These are phyloP conservation scores for Dexiosoma caninum DNA, from an alignment of 2,888 invertebrate species.

Conservation along the genomic window DNA sequence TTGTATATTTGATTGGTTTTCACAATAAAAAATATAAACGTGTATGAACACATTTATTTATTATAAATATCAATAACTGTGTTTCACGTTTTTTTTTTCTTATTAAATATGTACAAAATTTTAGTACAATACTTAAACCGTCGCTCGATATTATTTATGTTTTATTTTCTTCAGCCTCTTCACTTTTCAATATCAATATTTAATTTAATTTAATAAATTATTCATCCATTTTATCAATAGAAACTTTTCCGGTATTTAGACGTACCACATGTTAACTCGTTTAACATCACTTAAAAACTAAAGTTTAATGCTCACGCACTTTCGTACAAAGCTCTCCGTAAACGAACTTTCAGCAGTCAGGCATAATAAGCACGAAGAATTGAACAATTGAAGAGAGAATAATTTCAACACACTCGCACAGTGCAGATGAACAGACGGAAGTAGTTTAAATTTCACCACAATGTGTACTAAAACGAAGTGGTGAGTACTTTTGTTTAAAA, in stretches of 20 bases:
- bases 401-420: not conserved
- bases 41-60: too few relatives aligned
- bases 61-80: too few relatives aligned
- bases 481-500: not conserved
- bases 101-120: too few relatives aligned
- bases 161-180: not conserved
- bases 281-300: slow-evolving; percentile 59
- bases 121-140: too few relatives aligned
- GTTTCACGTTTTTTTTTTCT: not conserved
- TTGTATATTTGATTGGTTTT: too few relatives aligned
- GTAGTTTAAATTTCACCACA: slow-evolving; percentile 32
- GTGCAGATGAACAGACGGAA: slow-evolving; percentile 25
- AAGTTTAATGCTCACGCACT: slow-evolving; percentile 57
- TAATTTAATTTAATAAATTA: not conserved
- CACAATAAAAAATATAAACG: too few relatives aligned
- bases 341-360: not conserved
- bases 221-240: slow-evolving; percentile 10
- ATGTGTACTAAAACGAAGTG: not conserved
- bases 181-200: not conserved
- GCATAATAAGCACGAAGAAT: not conserved
- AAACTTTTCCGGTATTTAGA: slow-evolving; percentile 23
- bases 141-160: too few relatives aligned
- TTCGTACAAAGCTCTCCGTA: slow-evolving; percentile 48
- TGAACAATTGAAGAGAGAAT: not conserved
- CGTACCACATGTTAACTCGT: slow-evolving; percentile 55